Evolutionary conservation across 30 jellyfish, hydroid and myxozoan genomes (phyloP).

Genomic region (Euphysa ruthae): DNA sequence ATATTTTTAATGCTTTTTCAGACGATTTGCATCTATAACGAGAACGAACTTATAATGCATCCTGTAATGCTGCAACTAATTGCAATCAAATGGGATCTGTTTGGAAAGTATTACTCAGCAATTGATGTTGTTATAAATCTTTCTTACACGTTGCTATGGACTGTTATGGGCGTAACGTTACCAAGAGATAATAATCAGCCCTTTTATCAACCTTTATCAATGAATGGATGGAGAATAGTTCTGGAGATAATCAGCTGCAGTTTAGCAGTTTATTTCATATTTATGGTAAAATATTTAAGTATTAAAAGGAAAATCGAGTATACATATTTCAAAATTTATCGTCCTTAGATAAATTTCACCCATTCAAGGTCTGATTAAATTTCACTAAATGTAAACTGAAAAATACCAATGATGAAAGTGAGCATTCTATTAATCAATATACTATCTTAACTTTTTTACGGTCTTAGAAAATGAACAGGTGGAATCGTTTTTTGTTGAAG

Average conservation of each 20-base stretch:
- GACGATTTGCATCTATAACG: constrained; percentile 65
- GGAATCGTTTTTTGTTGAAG: too few species aligned
- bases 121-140: constrained; percentile 28
- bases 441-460: too few species aligned
- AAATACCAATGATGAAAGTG: too few species aligned
- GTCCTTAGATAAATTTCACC: too few species aligned
- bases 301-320: too few species aligned
- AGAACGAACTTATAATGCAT: constrained; percentile 57
- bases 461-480: too few species aligned
- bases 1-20: neutral
- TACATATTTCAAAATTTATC: too few species aligned
- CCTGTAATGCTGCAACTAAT: constrained; percentile 68
- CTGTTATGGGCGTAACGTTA: constrained; percentile 56
- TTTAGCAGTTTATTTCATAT: constrained; percentile 50
- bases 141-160: constrained; percentile 64
- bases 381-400: too few species aligned
- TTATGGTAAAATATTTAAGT: constrained; percentile 29
- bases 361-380: too few species aligned
- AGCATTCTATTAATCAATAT: too few species aligned
- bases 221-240: constrained; percentile 44
- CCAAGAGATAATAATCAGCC: constrained; percentile 18
- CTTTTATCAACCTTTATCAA: constrained; percentile 46
- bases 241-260: constrained; percentile 39
- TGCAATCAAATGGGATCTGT: constrained; percentile 61
- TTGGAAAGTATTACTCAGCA: constrained; percentile 45